phyloP scores from a whole-genome alignment of 2,888 invertebrate species.

The Steinernema carpocapsae region DNA sequence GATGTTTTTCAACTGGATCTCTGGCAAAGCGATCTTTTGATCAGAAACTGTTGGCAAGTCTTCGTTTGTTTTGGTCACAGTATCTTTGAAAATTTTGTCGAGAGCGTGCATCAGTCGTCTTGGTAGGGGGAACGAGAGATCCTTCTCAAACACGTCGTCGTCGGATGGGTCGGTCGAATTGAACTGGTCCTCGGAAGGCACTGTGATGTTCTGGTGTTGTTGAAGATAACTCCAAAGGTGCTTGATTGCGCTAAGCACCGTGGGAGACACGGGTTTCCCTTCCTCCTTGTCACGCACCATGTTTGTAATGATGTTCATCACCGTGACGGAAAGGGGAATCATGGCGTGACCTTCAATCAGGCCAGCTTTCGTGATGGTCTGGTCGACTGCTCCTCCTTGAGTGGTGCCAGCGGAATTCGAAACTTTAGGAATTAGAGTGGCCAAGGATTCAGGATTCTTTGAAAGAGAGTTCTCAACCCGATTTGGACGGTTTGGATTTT shows the following conservation, averaged over 20 bases:
- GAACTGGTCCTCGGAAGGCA: neutral
- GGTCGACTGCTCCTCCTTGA: neutral
- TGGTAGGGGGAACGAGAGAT: neutral
- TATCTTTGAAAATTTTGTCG: slow-evolving; percentile 14
- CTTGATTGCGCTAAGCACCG: slow-evolving; percentile 4
- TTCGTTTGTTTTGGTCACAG: neutral
- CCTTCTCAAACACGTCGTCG: slow-evolving; percentile 6
- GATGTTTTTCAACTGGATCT: neutral
- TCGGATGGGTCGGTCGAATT: neutral
- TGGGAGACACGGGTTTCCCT: slow-evolving; percentile 15
- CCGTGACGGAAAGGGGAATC: neutral
- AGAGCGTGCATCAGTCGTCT: neutral
- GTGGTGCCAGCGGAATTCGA: neutral
- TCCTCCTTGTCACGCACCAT: slow-evolving; percentile 3
- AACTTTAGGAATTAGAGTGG: neutral
- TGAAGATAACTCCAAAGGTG: slow-evolving; percentile 18
- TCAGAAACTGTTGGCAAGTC: too few species aligned
- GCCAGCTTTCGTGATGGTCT: neutral
- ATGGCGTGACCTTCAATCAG: neutral
- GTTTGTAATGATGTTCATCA: slow-evolving; percentile 13
- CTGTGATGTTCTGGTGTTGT: neutral
- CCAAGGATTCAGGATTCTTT: too few species aligned
- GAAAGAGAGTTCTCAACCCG: too few species aligned
- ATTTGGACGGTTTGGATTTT: too few species aligned
- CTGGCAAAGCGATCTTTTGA: neutral